phyloP scores from a whole-genome alignment of 1,140 invertebrate species.

The Harlomillsia oculata region DNA sequence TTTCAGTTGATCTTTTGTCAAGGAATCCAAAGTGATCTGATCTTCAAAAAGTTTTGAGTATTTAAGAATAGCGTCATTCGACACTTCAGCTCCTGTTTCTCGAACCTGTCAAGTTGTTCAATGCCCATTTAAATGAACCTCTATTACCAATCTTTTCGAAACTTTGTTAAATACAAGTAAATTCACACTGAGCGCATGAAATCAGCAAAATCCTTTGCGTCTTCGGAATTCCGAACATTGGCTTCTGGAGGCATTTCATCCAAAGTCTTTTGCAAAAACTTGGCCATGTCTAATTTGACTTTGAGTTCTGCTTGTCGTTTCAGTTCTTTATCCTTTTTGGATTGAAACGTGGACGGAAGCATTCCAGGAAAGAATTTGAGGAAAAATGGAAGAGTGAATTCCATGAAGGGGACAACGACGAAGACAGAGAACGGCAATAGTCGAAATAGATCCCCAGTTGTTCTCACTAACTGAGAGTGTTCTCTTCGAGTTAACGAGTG shows the following conservation, averaged over 20 bases:
- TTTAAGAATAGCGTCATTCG: conserved; percentile 89
- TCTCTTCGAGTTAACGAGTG: conserved; percentile 78
- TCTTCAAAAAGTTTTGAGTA: conserved; percentile 97
- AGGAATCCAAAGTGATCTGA: conserved; percentile 95
- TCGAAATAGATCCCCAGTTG: conserved; percentile 90
- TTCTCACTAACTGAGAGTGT: conserved; percentile 78
- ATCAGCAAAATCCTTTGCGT: conserved; percentile 81
- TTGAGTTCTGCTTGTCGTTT: conserved; percentile 85
- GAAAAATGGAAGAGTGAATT: conserved; percentile 86
- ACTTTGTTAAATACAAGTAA: too few relatives aligned
- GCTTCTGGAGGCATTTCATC: conserved; percentile 82
- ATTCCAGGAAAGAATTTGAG: conserved; percentile 95
- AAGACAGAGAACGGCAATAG: conserved; percentile 96
- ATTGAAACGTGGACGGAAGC: conserved; percentile 96
- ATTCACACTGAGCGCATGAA: conserved; percentile 74
- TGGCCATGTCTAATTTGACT: conserved; percentile 96
- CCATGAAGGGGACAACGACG: conserved; percentile 96
- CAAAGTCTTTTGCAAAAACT: conserved; percentile 86
- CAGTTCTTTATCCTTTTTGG: conserved; percentile 74
- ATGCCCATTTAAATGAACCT: too few relatives aligned
- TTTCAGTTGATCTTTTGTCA: conserved; percentile 74
- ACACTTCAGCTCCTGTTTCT: conserved; percentile 62
- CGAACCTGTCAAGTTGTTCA: conserved; percentile 52
- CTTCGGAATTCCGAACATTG: conserved; percentile 64
- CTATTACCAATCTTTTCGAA: too few relatives aligned